phyloP scores from a whole-genome alignment of 2,797 vertebrate genomes.

The Cyclopterus lumpus region DNA sequence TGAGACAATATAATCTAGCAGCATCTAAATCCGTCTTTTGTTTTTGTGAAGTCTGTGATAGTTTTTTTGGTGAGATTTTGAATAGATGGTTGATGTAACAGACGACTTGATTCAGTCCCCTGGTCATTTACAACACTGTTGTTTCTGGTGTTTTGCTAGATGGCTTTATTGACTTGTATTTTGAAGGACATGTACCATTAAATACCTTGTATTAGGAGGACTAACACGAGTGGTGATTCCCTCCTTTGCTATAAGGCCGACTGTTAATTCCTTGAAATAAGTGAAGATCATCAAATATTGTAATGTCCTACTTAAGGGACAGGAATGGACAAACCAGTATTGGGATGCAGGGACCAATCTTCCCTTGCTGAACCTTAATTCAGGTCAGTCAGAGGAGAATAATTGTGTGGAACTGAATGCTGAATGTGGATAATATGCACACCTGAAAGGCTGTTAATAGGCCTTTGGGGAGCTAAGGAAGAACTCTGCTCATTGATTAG shows the following conservation, averaged over 20 bases:
- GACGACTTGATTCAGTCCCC: neutral
- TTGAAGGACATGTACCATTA: neutral
- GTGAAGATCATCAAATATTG: constrained; percentile 28
- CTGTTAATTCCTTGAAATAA: constrained; percentile 42
- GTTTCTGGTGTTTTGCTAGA: neutral
- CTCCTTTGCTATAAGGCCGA: constrained; percentile 30
- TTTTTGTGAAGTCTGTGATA: neutral
- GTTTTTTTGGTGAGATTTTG: constrained; percentile 4
- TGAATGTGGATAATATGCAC: constrained; percentile 82
- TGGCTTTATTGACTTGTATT: neutral
- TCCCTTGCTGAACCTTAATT: constrained; percentile 78
- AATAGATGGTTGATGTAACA: neutral
- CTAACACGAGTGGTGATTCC: constrained; percentile 3
- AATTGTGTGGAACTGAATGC: constrained; percentile 79
- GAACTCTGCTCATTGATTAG: constrained; percentile 81
- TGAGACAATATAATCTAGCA: constrained; percentile 22
- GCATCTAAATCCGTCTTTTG: constrained; percentile 7
- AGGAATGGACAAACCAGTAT: constrained; percentile 70
- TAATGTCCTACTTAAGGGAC: constrained; percentile 76
- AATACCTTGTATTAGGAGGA: neutral
- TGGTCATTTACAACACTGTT: neutral
- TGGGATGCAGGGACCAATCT: constrained; percentile 69
- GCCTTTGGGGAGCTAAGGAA: constrained; percentile 75
- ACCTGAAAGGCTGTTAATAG: constrained; percentile 82
- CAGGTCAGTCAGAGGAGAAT: constrained; percentile 82